These are phyloP conservation scores for Gerris lacustris DNA, from an alignment of 2,888 invertebrate genomes.

Conservation along the genomic window DNA sequence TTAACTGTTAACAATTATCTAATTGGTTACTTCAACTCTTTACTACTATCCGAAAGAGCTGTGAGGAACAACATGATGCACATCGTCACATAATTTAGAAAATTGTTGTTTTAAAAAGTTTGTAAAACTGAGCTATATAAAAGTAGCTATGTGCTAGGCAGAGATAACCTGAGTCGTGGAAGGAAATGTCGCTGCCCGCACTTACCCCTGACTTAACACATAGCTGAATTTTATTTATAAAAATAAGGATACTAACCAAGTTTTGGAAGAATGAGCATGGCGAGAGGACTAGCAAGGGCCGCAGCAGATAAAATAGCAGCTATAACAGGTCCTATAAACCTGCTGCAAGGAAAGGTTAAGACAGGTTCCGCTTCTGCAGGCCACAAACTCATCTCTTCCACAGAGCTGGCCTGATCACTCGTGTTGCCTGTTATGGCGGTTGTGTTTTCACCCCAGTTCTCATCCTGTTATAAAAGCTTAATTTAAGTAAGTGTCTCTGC, in stretches of 20 bases:
- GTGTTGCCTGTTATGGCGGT: constrained; percentile 95
- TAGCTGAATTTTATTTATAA: background rate
- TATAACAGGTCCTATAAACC: constrained; percentile 70
- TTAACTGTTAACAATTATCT: too few relatives aligned
- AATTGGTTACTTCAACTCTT: too few relatives aligned
- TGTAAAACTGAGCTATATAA: too few relatives aligned
- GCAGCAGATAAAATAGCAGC: constrained; percentile 65
- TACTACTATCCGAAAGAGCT: too few relatives aligned
- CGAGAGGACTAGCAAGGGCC: constrained; percentile 82
- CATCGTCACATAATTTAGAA: too few relatives aligned
- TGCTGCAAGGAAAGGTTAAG: constrained; percentile 59
- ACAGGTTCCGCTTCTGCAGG: constrained; percentile 52
- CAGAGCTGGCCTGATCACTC: constrained; percentile 86
- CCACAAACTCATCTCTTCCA: constrained; percentile 80
- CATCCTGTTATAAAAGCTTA: constrained; percentile 53
- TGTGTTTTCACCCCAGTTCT: constrained; percentile 98
- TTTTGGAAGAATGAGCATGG: constrained; percentile 90
- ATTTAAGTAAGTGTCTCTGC: background rate
- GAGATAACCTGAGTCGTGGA: too few relatives aligned
- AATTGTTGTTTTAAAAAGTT: too few relatives aligned
- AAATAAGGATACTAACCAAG: constrained; percentile 40
- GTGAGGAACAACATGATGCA: too few relatives aligned
- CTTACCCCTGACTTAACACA: too few relatives aligned
- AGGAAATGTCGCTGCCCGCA: too few relatives aligned
- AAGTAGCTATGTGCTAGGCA: too few relatives aligned